phyloP scores from a whole-genome alignment of 2,888 invertebrate species.

The Parnassius mnemosyne region DNA sequence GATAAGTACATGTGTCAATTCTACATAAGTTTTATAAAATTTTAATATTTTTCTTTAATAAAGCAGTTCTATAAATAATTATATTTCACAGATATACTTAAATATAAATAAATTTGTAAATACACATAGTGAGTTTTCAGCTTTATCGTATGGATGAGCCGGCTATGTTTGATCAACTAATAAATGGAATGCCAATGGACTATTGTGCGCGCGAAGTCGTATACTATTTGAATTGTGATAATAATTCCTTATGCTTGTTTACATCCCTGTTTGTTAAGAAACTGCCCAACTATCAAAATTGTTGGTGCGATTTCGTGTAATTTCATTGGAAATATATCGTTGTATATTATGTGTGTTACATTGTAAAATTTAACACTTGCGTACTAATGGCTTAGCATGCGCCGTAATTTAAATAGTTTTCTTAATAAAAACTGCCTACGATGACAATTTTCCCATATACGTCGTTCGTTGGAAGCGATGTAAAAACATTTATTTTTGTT shows the following conservation, averaged over 20 bases:
- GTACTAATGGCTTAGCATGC: neutral
- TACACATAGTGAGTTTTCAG: slow-evolving; percentile 22
- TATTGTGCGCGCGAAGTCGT: slow-evolving; percentile 64
- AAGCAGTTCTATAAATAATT: too few relatives aligned
- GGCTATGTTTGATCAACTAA: slow-evolving; percentile 67
- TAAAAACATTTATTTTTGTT: neutral
- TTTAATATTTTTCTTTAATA: too few relatives aligned
- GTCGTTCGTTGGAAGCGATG: neutral
- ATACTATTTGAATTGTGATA: slow-evolving; percentile 68
- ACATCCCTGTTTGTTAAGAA: slow-evolving; percentile 47
- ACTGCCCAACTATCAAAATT: neutral
- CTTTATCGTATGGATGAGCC: slow-evolving; percentile 60
- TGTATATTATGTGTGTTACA: neutral
- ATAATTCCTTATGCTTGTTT: slow-evolving; percentile 49
- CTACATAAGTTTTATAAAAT: too few relatives aligned
- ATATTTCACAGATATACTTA: too few relatives aligned
- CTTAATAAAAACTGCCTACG: neutral
- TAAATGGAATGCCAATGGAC: slow-evolving; percentile 76
- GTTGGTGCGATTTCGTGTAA: neutral
- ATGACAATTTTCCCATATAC: neutral
- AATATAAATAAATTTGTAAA: too few relatives aligned
- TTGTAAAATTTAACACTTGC: neutral
- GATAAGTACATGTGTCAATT: too few relatives aligned
- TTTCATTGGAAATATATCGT: neutral
- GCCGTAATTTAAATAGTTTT: neutral